Evolutionary conservation across 1,140 invertebrate genomes (phyloP).

Genomic region (Microplitis mediator): DNA sequence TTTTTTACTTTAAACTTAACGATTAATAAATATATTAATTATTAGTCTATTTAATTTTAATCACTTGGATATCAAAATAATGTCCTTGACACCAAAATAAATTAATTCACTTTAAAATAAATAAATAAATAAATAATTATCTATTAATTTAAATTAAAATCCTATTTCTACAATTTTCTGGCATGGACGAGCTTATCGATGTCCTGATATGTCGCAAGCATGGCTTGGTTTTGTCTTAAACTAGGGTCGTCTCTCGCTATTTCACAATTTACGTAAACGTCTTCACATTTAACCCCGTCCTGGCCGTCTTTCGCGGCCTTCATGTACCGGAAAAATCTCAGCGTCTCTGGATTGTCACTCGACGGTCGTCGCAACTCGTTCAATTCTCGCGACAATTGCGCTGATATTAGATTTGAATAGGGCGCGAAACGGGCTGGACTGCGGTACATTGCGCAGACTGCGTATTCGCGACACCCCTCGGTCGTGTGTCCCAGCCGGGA

Average conservation of each 20-base stretch:
- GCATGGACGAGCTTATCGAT: constrained; percentile 85
- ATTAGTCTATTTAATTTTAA: not conserved
- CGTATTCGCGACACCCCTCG: constrained; percentile 78
- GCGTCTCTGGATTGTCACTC: constrained; percentile 80
- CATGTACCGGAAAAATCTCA: constrained; percentile 88
- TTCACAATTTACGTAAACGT: constrained; percentile 61
- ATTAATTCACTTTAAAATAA: not conserved
- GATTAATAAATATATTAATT: too few species aligned
- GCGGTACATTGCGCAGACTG: constrained; percentile 85
- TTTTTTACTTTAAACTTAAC: too few species aligned
- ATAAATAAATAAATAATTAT: not conserved
- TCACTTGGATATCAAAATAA: not conserved
- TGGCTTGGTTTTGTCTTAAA: constrained; percentile 72
- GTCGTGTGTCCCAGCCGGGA: constrained; percentile 72
- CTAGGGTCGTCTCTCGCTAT: constrained; percentile 64
- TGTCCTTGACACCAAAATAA: not conserved
- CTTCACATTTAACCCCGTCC: constrained; percentile 73
- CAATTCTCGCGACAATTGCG: constrained; percentile 82
- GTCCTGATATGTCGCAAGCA: constrained; percentile 83
- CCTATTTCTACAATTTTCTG: constrained; percentile 61
- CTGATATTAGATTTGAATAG: constrained; percentile 85
- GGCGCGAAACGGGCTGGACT: constrained; percentile 84
- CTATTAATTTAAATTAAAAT: not conserved
- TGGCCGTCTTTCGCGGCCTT: constrained; percentile 85
- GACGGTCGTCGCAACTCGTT: constrained; percentile 82